phyloP scores from a whole-genome alignment of 2,113 vertebrate genomes.

The Haliaeetus leucogaster region DNA sequence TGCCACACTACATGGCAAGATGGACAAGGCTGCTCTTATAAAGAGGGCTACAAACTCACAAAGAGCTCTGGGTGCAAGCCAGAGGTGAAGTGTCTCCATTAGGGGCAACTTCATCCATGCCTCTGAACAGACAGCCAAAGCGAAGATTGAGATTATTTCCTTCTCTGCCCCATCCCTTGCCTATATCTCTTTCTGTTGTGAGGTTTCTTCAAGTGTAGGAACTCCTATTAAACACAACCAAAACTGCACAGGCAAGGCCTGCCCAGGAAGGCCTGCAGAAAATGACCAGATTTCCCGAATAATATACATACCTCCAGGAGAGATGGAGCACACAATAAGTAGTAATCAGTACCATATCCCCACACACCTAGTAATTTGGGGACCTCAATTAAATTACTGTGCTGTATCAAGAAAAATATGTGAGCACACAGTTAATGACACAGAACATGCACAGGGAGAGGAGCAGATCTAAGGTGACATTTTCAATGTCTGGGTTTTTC shows the following conservation, averaged over 20 bases:
- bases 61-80: background rate
- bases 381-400: background rate
- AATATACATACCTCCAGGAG: background rate
- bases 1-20: accelerated
- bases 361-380: background rate
- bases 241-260: background rate
- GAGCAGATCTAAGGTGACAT: background rate
- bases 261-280: background rate
- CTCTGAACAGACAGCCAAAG: background rate
- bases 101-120: background rate
- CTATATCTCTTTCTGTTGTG: background rate
- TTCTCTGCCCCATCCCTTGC: background rate
- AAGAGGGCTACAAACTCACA: background rate
- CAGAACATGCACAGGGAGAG: background rate
- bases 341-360: conserved; percentile 30
- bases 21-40: background rate
- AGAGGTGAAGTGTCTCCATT: background rate
- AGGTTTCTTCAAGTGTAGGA: background rate
- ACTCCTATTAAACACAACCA: background rate
- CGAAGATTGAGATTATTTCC: background rate
- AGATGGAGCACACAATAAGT: background rate
- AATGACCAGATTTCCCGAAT: background rate
- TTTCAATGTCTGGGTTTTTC: background rate
- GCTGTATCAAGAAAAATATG: conserved; percentile 5
- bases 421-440: background rate